Evolutionary conservation across 1,140 invertebrate genomes (phyloP).

Genomic region (Vanessa tameamea): DNA sequence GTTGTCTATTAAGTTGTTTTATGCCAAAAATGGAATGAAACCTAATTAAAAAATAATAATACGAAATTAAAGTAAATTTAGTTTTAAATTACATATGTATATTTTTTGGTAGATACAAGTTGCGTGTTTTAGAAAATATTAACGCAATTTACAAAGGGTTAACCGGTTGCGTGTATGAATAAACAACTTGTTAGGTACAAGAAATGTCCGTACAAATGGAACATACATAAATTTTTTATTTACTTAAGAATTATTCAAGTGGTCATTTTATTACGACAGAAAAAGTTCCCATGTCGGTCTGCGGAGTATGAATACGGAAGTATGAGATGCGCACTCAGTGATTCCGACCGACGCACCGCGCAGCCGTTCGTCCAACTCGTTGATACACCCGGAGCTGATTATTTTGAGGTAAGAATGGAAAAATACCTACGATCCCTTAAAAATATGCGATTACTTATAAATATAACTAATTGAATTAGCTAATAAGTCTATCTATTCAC

Average conservation of each 20-base stretch:
- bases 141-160: background rate
- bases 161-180: background rate
- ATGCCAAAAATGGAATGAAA: too few relatives aligned
- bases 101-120: too few relatives aligned
- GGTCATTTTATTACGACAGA: slow-evolving; percentile 71
- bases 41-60: too few relatives aligned
- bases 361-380: slow-evolving; percentile 92
- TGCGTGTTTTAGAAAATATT: background rate
- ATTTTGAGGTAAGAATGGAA: slow-evolving; percentile 86
- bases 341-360: slow-evolving; percentile 92
- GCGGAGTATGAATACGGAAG: slow-evolving; percentile 97
- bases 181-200: too few relatives aligned
- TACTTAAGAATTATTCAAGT: background rate
- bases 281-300: slow-evolving; percentile 94
- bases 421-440: too few relatives aligned
- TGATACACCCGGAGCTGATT: slow-evolving; percentile 94
- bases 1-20: too few relatives aligned
- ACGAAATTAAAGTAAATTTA: too few relatives aligned
- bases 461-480: too few relatives aligned
- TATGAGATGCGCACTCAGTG: slow-evolving; percentile 93
- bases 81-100: too few relatives aligned
- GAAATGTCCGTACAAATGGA: background rate
- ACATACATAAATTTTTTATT: background rate
- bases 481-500: too few relatives aligned
- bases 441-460: too few relatives aligned